Evolutionary conservation across 2,888 invertebrate genomes (phyloP).

Genomic region (Eulithis testata): DNA sequence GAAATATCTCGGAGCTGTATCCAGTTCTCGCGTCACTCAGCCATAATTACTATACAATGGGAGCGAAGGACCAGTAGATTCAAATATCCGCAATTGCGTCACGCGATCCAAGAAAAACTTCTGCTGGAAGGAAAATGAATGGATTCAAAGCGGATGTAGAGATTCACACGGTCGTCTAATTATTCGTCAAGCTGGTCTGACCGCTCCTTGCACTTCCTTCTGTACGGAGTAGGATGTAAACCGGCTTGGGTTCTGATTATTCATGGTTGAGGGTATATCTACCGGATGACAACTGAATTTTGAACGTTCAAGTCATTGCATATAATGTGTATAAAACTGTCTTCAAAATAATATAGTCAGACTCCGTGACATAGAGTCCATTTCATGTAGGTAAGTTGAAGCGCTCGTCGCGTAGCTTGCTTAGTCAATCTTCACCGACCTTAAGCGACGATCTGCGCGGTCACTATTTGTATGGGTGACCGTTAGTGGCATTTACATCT

Average conservation of each 20-base stretch:
- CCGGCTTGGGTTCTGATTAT: constrained; percentile 52
- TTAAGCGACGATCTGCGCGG: too few species aligned
- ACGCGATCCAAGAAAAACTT: constrained; percentile 73
- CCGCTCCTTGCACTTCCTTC: constrained; percentile 65
- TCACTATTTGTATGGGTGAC: too few species aligned
- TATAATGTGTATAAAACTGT: too few species aligned
- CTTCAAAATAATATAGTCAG: too few species aligned
- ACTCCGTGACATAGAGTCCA: too few species aligned
- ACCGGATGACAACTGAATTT: constrained; percentile 52
- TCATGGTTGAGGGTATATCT: constrained; percentile 49
- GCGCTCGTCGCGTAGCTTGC: too few species aligned
- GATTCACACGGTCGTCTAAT: constrained; percentile 70
- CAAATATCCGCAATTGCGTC: constrained; percentile 75
- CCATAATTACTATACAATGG: constrained; percentile 26
- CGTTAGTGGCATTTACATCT: too few species aligned
- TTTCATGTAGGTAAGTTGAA: too few species aligned
- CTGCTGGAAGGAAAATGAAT: constrained; percentile 73
- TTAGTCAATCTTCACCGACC: too few species aligned
- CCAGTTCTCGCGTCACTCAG: constrained; percentile 17
- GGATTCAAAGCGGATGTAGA: constrained; percentile 73
- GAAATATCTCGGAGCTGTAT: constrained; percentile 11
- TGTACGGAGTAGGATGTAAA: constrained; percentile 63
- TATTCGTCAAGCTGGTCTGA: constrained; percentile 49
- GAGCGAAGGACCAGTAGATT: constrained; percentile 25
- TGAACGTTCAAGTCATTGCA: not conserved